These are phyloP conservation scores for Galerucella pusilla DNA, from an alignment of 2,888 invertebrate species.

Conservation along the genomic window DNA sequence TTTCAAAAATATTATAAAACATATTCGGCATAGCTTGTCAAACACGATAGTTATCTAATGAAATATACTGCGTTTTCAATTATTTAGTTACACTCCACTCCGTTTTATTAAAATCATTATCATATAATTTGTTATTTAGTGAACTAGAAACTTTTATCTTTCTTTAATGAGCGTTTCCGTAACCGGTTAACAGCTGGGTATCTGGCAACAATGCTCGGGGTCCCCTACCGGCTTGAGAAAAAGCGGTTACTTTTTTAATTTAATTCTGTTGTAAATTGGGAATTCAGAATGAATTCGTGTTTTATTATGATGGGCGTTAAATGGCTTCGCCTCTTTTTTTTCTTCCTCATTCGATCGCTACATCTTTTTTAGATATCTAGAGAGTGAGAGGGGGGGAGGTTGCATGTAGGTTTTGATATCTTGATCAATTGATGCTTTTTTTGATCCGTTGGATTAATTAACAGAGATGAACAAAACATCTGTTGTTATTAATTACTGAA, in stretches of 20 bases:
- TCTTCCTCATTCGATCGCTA: conserved; percentile 15
- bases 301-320: conserved; percentile 41
- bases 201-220: conserved; percentile 10
- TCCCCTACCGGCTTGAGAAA: conserved; percentile 39
- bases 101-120: no score
- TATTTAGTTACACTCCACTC: no score
- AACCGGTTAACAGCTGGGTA: not conserved
- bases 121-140: not conserved
- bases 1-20: no score
- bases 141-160: not conserved
- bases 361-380: conserved; percentile 21
- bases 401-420: conserved; percentile 29
- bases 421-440: conserved; percentile 26
- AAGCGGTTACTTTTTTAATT: conserved; percentile 43
- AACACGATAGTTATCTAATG: no score
- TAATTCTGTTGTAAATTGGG: conserved; percentile 42
- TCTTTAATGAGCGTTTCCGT: not conserved
- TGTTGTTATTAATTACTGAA: conserved; percentile 7
- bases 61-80: no score
- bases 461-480: not conserved
- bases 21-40: no score
- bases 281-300: conserved; percentile 43
- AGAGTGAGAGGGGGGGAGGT: conserved; percentile 18
- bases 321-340: conserved; percentile 33
- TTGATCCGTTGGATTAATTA: conserved; percentile 13